Percentiles rank a stretch among this genome's conserved stretches.
Evolutionary conservation across 2,888 invertebrate species (phyloP).

Genomic region (Heliothis peltigera): DNA sequence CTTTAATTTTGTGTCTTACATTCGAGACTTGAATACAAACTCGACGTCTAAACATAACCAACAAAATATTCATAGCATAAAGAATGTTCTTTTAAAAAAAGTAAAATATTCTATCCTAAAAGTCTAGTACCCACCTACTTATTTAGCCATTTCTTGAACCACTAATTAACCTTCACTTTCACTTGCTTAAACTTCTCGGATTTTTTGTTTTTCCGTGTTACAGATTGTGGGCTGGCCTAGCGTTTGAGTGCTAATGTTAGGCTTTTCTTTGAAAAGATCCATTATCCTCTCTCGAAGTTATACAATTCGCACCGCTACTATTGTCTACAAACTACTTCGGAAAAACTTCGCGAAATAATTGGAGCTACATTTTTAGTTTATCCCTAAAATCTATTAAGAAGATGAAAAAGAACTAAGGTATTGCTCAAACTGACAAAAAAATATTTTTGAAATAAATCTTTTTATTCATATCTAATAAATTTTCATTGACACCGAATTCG

Average conservation of each 20-base stretch:
- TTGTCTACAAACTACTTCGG: slow-evolving; percentile 52
- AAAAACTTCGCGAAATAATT: slow-evolving; percentile 41
- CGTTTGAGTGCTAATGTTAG: slow-evolving; percentile 61
- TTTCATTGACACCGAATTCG: background rate
- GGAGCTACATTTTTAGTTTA: slow-evolving; percentile 37
- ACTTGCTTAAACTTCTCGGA: slow-evolving; percentile 31
- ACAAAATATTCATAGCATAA: slow-evolving; percentile 23
- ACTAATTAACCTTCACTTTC: slow-evolving; percentile 24
- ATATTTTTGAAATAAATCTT: too few species aligned
- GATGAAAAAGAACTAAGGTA: too few species aligned
- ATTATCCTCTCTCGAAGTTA: slow-evolving; percentile 54
- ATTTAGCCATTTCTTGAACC: slow-evolving; percentile 17
- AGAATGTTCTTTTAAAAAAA: slow-evolving; percentile 2
- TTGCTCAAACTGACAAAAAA: too few species aligned
- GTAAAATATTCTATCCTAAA: background rate
- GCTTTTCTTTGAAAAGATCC: slow-evolving; percentile 52
- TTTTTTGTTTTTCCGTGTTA: slow-evolving; percentile 53
- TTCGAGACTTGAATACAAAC: slow-evolving; percentile 2
- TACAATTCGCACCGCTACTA: slow-evolving; percentile 39
- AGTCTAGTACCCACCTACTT: too few species aligned
- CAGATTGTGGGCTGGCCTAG: slow-evolving; percentile 55
- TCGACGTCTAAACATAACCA: slow-evolving; percentile 12
- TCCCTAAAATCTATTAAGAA: slow-evolving; percentile 18
- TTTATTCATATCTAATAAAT: background rate
- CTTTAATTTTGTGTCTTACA: slow-evolving; percentile 16